Evolutionary conservation across 1,140 invertebrate species (phyloP).

Genomic region (Papilio polytes): DNA sequence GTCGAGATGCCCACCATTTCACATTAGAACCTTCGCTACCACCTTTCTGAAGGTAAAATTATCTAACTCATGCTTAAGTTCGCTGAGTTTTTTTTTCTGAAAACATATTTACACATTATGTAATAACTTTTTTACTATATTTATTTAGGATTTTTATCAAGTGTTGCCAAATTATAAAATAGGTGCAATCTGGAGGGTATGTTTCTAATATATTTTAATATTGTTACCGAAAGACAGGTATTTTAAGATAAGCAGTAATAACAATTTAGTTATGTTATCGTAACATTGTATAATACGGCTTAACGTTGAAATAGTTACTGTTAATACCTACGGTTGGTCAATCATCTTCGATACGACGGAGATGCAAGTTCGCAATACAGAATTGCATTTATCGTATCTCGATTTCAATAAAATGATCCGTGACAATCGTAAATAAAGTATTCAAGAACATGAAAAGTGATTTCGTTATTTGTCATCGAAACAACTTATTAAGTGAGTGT

Average conservation of each 20-base stretch:
- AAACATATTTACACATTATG: background rate
- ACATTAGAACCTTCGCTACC: too few relatives aligned
- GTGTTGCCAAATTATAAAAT: background rate
- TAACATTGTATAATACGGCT: background rate
- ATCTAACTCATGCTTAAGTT: too few relatives aligned
- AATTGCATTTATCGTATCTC: slow-evolving; percentile 39
- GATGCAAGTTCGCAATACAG: slow-evolving; percentile 40
- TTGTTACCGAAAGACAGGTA: background rate
- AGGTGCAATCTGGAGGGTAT: background rate
- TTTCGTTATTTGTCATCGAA: background rate
- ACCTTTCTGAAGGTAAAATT: too few relatives aligned
- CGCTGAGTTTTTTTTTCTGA: background rate
- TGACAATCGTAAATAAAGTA: slow-evolving; percentile 32
- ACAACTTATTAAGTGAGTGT: background rate
- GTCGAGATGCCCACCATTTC: too few relatives aligned
- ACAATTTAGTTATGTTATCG: background rate
- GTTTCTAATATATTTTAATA: background rate
- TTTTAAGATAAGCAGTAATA: background rate
- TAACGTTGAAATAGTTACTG: slow-evolving; percentile 38
- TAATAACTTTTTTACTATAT: background rate
- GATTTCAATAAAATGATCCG: slow-evolving; percentile 41
- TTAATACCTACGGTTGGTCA: slow-evolving; percentile 55
- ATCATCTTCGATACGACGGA: slow-evolving; percentile 47
- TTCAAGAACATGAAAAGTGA: slow-evolving; percentile 4
- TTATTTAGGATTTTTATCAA: background rate